Evolutionary conservation across 2,113 vertebrate species (phyloP), one percentile per base, ranked within the genome.

Genomic region (Xiphophorus hellerii): DNA sequence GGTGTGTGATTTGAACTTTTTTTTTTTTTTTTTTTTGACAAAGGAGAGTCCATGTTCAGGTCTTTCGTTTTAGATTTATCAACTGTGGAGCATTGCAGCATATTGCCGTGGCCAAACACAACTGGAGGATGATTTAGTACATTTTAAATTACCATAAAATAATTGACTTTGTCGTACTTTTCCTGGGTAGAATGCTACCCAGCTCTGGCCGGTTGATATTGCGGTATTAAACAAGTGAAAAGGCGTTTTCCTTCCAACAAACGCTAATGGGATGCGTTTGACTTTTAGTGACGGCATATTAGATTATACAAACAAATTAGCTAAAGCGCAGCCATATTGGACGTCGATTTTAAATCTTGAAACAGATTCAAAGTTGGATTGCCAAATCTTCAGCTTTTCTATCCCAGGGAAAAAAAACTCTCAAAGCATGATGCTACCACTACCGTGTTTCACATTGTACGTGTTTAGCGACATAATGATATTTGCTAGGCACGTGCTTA

Each of bases 1-100:
- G 77, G 68, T 77, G 69, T 87, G 85, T 89, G 86, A 90, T 82
- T 81, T 84, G 82, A 88, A 83, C 84, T 74, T 85, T 76, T 87
- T 80, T 89, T 87, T 78, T 39, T 33, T 54, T 69, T 67, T 61
- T 42, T 67, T 17, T 67, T 71, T 75, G 71, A 31, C 14, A 20
- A 48, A 67, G 63, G 58, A 76, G 44, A 78, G 37, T 66, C 69
- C 12, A 60, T 54, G 73, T 77, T 85, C 73, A 84, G 77, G 31
- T 33, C 3, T 58, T 74, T 63, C 29, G 2, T 35, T 35, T 66
- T 27, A 9, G 28, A 65, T 77, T 71, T 64, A 74, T 58, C 51
- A 27, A 39, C 61, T 35, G 2, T 5, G 4, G 60, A 66, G 42
- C 25, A 58, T n/a, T 12, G 62, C 25, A 31, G 65, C 30, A 35